Base-by-base conservation (phyloP, 2,797 vertebrate species). In the Pseudochirops cupreus region DNA sequence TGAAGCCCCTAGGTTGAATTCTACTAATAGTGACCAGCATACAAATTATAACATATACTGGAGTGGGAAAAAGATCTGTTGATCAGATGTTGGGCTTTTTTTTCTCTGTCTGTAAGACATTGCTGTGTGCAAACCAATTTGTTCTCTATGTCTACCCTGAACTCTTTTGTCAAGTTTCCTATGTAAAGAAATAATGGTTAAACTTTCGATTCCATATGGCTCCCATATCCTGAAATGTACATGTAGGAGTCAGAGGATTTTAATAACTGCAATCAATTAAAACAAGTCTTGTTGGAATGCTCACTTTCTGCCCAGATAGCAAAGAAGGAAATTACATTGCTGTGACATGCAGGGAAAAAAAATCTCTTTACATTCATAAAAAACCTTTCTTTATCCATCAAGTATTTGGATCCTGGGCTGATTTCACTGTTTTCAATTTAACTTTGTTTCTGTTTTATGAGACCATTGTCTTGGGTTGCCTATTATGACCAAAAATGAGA, bases 251-350 rank as follows among this genome's bases (percentile, higher is more conserved):
- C 97, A 97, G 97, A 94, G 94, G 96, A 92, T 97, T 96, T 95
- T 46, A 97, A 94, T 97, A 96, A 97, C 98, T 98, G 96, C 96
- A 97, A 92, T 98, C 97, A 98, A 98, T 98, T 98, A 98, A 98
- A 98, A 96, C 96, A 62, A 97, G 98, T 98, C 96, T 97, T 94
- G 94, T 93, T 98, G 97, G 98, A 98, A 98, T 98, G 98, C 92
- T 97, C 95, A 94, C 96, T 98, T 93, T 53, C 94, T 96, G 96
- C 97, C 97, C 98, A 98, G 95, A 96, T 96, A 82, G 96, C 97
- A 94, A 74, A 95, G 95, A 95, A 97, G 97, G 97, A 98, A 98
- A 98, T 98, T 93, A 33, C 95, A 97, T 97, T 95, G 74, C 97
- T 96, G 50, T 95, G 56, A 94, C 97, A 5, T 94, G 93, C 67